phyloP scores from a whole-genome alignment of 2,113 vertebrate species.

The Emydura subglobosa region DNA sequence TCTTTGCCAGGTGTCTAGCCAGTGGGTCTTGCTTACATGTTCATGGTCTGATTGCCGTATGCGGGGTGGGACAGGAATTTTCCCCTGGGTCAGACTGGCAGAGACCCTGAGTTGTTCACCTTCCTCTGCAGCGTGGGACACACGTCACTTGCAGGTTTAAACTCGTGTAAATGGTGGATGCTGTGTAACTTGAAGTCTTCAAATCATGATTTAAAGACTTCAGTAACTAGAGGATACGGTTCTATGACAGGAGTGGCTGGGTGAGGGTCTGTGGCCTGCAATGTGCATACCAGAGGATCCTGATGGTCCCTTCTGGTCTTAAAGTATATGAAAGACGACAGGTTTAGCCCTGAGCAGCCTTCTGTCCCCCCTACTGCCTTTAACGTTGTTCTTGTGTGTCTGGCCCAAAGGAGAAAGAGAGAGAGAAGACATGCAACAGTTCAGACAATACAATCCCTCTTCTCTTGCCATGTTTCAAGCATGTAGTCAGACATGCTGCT shows the following conservation, averaged over 20 bases:
- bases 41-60: neutral
- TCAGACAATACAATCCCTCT: neutral
- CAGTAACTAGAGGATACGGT: neutral
- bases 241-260: neutral
- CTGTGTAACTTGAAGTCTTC: neutral
- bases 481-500: neutral
- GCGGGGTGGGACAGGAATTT: neutral
- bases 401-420: neutral
- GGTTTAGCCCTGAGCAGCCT: neutral
- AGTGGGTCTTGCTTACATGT: neutral
- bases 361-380: neutral
- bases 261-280: neutral
- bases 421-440: neutral
- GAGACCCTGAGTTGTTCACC: neutral
- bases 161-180: neutral
- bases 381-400: neutral
- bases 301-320: neutral
- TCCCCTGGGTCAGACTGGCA: too few relatives aligned
- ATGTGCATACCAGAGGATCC: neutral
- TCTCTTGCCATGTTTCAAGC: neutral
- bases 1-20: neutral
- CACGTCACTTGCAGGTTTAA: neutral
- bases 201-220: neutral
- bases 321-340: neutral
- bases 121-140: neutral